A percentile compares a stretch with the other conserved stretches of the same genome.
Conservation (phyloP, 2,113 vertebrate species). For the Campylomormyrus numenius region DNA sequence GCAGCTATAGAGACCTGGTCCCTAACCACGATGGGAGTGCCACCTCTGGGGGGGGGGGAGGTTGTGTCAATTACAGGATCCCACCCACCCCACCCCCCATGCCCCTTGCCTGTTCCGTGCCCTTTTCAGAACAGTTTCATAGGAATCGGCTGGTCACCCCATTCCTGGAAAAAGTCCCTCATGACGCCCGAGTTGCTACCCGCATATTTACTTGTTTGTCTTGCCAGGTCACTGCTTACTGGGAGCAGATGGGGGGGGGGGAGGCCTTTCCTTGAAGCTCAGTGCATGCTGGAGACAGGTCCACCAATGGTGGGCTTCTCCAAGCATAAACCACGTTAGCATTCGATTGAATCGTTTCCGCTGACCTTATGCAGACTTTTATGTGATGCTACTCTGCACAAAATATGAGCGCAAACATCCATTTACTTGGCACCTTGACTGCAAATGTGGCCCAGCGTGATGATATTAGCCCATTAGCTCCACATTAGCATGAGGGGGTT, state of each 20-base stretch:
- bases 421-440: neutral
- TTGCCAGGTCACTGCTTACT: neutral
- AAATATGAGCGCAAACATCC: neutral
- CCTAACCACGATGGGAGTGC: neutral
- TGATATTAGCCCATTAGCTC: neutral
- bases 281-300: neutral
- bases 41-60: neutral
- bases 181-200: neutral
- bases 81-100: neutral
- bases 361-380: neutral
- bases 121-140: neutral
- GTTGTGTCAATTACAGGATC: neutral
- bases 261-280: neutral
- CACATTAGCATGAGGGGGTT: neutral
- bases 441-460: no score
- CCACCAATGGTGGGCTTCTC: neutral
- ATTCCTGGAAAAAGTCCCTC: neutral
- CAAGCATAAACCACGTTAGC: neutral
- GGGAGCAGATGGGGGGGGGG: neutral
- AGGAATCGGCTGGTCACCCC: neutral
- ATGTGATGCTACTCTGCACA: neutral
- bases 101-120: neutral
- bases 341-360: neutral
- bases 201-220: neutral
- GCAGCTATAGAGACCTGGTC: neutral